Evolutionary conservation across 1,140 invertebrate species (phyloP).

Genomic region (Cherax destructor): DNA sequence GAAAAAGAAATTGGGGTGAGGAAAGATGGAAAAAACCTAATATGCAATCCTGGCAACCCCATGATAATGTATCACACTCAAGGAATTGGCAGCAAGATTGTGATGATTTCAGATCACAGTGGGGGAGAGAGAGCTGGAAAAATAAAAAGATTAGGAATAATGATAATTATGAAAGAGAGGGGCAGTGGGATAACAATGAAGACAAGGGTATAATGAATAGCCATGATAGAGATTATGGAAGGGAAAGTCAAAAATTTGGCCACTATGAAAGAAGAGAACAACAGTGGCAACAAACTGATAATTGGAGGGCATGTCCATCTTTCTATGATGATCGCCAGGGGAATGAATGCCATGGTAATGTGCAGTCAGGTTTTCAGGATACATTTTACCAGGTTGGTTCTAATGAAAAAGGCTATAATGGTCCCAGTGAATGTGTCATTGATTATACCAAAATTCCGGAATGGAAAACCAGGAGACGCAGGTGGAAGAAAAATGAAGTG

Average conservation of each 20-base stretch:
- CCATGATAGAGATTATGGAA: neutral
- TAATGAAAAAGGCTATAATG: neutral
- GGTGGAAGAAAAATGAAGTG: neutral
- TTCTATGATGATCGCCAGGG: neutral
- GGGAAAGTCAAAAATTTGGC: neutral
- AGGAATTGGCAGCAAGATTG: neutral
- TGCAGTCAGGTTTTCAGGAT: neutral
- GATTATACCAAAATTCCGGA: constrained; percentile 21
- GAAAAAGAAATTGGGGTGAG: neutral
- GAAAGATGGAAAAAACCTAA: neutral
- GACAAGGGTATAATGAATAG: neutral
- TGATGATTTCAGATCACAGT: neutral
- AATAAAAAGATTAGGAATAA: neutral
- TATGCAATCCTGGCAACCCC: neutral
- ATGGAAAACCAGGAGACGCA: constrained; percentile 35
- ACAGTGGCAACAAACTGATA: constrained; percentile 3
- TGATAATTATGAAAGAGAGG: neutral
- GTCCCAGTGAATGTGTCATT: neutral
- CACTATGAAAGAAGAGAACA: neutral
- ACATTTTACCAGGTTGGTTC: too few species aligned
- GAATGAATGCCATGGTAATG: neutral
- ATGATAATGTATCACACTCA: neutral
- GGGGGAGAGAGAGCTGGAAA: neutral
- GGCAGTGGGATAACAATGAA: neutral
- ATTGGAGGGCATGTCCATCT: neutral